These are phyloP conservation scores for Lycaena phlaeas DNA, from an alignment of 2,888 invertebrate genomes.

Conservation along the genomic window DNA sequence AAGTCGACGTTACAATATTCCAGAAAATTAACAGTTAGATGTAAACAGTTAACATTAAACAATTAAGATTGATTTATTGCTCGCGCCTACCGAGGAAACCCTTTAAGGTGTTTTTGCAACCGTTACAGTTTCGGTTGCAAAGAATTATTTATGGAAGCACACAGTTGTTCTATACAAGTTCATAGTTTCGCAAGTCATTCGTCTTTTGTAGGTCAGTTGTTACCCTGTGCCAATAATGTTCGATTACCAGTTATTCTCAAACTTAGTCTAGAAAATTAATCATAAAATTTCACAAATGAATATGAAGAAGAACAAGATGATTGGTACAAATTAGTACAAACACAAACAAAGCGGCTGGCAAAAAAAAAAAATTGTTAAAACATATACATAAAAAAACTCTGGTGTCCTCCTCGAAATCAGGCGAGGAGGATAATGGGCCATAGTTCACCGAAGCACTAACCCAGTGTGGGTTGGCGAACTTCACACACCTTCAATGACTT, in stretches of 20 bases:
- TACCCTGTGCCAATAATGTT: constrained; percentile 33
- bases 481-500: too few relatives aligned
- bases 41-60: constrained; percentile 5
- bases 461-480: too few relatives aligned
- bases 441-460: too few relatives aligned
- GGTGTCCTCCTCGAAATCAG: too few relatives aligned
- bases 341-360: too few relatives aligned
- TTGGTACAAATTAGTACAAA: constrained; percentile 13
- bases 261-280: constrained; percentile 11
- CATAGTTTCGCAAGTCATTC: constrained; percentile 56
- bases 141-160: constrained; percentile 52
- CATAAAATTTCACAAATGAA: too few relatives aligned
- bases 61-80: constrained; percentile 26
- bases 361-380: too few relatives aligned
- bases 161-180: constrained; percentile 52
- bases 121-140: constrained; percentile 50
- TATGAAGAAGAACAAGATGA: too few relatives aligned
- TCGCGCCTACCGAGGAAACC: constrained; percentile 28
- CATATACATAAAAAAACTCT: too few relatives aligned
- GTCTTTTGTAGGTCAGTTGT: constrained; percentile 60
- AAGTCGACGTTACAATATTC: neutral
- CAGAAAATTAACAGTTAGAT: neutral
- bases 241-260: constrained; percentile 33
- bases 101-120: constrained; percentile 42
- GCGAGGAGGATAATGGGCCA: too few relatives aligned